Evolutionary conservation across 92 coral and sea anemone species (phyloP).

Genomic region (Galaxea fascicularis): DNA sequence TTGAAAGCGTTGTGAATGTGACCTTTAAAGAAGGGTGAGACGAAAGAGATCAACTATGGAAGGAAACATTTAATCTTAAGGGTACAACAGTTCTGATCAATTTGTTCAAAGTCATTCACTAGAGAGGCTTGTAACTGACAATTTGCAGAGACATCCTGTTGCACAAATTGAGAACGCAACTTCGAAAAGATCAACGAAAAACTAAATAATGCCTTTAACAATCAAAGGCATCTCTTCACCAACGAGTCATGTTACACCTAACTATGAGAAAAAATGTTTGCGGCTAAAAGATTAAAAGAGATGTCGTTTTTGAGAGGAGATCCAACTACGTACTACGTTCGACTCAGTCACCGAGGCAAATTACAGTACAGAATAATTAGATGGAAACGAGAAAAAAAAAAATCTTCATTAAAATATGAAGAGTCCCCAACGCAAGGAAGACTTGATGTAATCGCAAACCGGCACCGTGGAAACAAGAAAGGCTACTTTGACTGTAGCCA

Average conservation of each 20-base stretch:
- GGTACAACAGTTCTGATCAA: not conserved
- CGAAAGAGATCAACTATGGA: not conserved
- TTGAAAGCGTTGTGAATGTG: not conserved
- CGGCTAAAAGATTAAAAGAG: not conserved
- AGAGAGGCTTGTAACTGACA: no score
- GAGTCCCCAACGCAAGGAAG: not conserved
- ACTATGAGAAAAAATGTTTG: not conserved
- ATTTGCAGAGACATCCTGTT: no score
- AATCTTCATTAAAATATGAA: constrained; percentile 20
- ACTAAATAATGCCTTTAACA: not conserved
- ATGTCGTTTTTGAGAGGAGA: not conserved
- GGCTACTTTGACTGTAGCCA: not conserved
- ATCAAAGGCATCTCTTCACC: not conserved
- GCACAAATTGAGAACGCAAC: not conserved
- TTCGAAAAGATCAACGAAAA: not conserved
- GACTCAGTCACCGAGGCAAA: not conserved
- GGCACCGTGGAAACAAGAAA: constrained; percentile 19
- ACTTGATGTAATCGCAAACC: constrained; percentile 17
- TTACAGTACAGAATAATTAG: not conserved
- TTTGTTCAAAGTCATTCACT: no score
- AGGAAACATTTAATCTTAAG: not conserved
- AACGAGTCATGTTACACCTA: constrained; percentile 1
- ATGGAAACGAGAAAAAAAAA: not conserved
- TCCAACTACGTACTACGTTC: not conserved
- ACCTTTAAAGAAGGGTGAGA: not conserved